These are phyloP conservation scores for Bovichtus diacanthus DNA, from an alignment of 2,797 vertebrate species.

Conservation along the genomic window DNA sequence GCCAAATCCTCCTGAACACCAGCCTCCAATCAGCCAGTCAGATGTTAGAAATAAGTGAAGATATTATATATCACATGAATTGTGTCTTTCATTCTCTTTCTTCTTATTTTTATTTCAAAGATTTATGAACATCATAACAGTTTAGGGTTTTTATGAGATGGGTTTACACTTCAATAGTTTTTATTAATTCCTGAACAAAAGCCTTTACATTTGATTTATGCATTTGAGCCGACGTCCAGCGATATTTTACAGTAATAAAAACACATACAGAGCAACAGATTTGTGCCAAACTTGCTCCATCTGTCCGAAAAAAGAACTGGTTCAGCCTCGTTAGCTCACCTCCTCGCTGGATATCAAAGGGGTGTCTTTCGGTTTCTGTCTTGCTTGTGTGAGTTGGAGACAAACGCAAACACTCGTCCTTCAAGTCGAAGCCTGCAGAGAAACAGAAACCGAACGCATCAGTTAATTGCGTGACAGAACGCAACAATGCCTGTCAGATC, in stretches of 20 bases:
- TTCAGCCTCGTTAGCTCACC: neutral
- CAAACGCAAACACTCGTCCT: neutral
- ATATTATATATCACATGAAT: conserved; percentile 9
- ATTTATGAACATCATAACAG: conserved; percentile 7
- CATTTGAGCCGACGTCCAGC: neutral
- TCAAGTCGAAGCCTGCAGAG: conserved; percentile 56
- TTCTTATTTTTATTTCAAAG: conserved; percentile 10
- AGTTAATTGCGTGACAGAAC: conserved; percentile 19
- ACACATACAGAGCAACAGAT: neutral
- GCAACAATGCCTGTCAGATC: conserved; percentile 26
- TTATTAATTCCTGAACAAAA: conserved; percentile 1
- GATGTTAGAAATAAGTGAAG: neutral
- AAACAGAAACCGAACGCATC: conserved; percentile 14
- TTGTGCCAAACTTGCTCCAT: conserved; percentile 20
- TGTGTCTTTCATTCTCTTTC: conserved; percentile 11
- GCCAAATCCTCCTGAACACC: conserved; percentile 32
- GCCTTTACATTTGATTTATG: conserved; percentile 1
- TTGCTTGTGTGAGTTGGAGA: too few species aligned
- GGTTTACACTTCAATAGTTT: conserved; percentile 13
- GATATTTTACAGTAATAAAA: conserved; percentile 7
- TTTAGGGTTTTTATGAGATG: neutral
- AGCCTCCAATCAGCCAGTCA: neutral
- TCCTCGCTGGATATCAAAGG: neutral
- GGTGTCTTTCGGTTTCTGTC: neutral
- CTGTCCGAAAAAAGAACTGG: conserved; percentile 7